These are phyloP conservation scores for Eubasilissa regina DNA, from an alignment of 1,140 invertebrate genomes.

Conservation along the genomic window DNA sequence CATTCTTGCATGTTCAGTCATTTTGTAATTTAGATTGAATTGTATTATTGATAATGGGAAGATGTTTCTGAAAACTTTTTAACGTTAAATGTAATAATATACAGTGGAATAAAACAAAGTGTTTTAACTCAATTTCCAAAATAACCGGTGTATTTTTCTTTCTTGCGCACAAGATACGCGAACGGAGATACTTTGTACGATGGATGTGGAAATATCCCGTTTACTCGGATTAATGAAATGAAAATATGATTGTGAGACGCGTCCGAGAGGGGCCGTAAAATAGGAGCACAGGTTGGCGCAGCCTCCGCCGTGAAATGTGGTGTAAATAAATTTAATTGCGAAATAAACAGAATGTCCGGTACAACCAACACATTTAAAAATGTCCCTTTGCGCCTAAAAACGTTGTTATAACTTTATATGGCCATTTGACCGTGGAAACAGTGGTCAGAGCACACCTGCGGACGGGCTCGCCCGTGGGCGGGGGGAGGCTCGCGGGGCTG, in stretches of 20 bases:
- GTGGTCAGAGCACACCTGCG: neutral
- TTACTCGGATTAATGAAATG: conserved; percentile 20
- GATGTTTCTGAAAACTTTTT: too few species aligned
- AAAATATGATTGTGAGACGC: conserved; percentile 13
- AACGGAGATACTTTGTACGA: too few species aligned
- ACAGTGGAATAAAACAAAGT: too few species aligned
- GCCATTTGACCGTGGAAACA: conserved; percentile 52
- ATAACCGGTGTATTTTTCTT: too few species aligned
- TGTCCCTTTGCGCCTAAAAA: conserved; percentile 42
- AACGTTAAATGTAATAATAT: too few species aligned
- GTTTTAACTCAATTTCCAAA: too few species aligned
- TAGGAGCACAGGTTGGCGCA: neutral
- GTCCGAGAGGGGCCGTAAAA: conserved; percentile 14
- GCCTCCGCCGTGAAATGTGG: conserved; percentile 6
- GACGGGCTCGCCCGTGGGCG: neutral
- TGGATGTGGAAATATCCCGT: neutral
- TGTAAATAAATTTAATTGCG: conserved; percentile 45
- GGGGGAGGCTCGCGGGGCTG: neutral
- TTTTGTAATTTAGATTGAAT: too few species aligned
- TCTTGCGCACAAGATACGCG: too few species aligned
- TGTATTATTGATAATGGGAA: too few species aligned
- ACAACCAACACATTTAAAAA: conserved; percentile 31
- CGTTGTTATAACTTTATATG: conserved; percentile 60
- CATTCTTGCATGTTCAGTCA: too few species aligned
- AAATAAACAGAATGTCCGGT: conserved; percentile 11